phyloP scores from a whole-genome alignment of 2,113 vertebrate genomes.

The Gymnogyps californianus region DNA sequence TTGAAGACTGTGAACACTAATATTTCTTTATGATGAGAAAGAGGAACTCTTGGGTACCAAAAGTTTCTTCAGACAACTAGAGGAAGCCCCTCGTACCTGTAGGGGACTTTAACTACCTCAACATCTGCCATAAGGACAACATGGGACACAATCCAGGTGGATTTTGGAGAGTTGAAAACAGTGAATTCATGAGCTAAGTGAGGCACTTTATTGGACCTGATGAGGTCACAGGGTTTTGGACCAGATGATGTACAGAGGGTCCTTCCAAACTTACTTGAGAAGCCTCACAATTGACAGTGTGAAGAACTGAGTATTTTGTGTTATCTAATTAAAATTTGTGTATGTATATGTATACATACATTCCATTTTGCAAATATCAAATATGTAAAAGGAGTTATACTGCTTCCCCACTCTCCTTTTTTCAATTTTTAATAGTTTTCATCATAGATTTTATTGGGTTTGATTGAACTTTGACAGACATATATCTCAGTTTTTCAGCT shows the following conservation, averaged over 20 bases:
- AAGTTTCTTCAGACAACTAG: not conserved
- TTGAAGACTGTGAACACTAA: not conserved
- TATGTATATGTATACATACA: not conserved
- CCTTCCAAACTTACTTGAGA: not conserved
- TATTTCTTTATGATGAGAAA: not conserved
- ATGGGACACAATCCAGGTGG: not conserved
- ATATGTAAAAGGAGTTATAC: not conserved
- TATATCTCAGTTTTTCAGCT: not conserved
- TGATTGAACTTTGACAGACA: not conserved
- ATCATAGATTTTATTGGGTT: not conserved
- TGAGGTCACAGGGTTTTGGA: not conserved
- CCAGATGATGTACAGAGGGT: rapidly evolving
- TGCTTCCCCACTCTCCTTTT: rapidly evolving
- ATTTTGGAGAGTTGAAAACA: not conserved
- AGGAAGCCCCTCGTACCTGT: not conserved
- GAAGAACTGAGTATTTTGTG: not conserved
- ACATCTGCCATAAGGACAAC: not conserved
- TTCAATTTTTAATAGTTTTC: not conserved
- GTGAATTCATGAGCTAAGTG: not conserved
- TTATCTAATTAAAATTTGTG: not conserved
- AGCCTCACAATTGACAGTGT: not conserved
- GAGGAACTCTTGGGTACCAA: not conserved
- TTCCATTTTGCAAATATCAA: not conserved
- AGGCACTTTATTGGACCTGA: not conserved
- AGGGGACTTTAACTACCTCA: not conserved